These are phyloP conservation scores for crab-eating macaque (Macaca fascicularis) DNA, from an alignment of 2,113 vertebrate genomes.

Conservation along the genomic window DNA sequence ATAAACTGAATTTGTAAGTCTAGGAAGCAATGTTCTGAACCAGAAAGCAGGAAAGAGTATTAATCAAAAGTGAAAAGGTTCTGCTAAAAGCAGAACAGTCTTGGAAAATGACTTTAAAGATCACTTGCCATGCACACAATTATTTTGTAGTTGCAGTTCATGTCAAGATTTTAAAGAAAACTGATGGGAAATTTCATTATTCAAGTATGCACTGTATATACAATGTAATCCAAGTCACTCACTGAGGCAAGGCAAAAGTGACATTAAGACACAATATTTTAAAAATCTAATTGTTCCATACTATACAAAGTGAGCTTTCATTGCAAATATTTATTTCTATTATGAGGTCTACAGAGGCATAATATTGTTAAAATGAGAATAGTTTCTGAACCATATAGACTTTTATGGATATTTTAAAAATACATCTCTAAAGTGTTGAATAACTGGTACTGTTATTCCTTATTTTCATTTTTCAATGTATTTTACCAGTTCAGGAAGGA, in stretches of 20 bases:
- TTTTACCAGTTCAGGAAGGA: conserved; percentile 49
- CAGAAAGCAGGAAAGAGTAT: conserved; percentile 70
- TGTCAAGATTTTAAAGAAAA: conserved; percentile 65
- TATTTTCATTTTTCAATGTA: conserved; percentile 10
- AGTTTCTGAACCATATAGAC: not conserved
- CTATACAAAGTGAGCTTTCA: not conserved
- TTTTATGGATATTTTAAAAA: conserved; percentile 55
- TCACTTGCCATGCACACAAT: conserved; percentile 54
- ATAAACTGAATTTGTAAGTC: conserved; percentile 2
- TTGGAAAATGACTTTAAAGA: conserved; percentile 76
- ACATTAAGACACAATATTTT: not conserved
- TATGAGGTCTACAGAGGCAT: not conserved
- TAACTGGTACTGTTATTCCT: not conserved
- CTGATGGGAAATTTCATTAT: conserved; percentile 56
- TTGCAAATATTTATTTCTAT: conserved; percentile 22
- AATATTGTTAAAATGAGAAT: conserved; percentile 38
- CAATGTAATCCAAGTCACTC: not conserved
- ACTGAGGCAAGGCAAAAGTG: not conserved
- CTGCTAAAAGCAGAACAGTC: conserved; percentile 60
- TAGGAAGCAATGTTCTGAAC: conserved; percentile 65
- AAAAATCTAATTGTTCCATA: not conserved
- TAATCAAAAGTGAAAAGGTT: conserved; percentile 79
- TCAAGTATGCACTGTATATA: not conserved
- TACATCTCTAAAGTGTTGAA: conserved; percentile 24
- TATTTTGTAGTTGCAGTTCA: conserved; percentile 64